Conservation (phyloP, 2,888 invertebrate genomes). For the Alloplasta piceator region DNA sequence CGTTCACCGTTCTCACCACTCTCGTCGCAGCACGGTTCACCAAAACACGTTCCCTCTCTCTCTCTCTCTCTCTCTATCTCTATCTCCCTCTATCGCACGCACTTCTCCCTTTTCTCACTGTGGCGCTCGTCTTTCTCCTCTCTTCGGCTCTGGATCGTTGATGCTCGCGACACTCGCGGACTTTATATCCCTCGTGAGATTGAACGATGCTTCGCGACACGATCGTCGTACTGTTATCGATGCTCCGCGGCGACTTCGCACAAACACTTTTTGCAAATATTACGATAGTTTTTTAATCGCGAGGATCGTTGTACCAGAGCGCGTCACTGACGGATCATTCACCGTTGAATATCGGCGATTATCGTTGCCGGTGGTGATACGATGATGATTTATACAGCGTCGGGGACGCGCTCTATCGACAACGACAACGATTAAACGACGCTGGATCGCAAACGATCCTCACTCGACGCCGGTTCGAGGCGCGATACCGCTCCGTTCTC, state of each 20-base stretch:
- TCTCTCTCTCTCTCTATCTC: no score
- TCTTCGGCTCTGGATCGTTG: not conserved
- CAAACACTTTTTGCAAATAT: no score
- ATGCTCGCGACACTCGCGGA: not conserved
- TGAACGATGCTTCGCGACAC: no score
- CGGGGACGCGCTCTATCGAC: no score
- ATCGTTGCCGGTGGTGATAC: not conserved
- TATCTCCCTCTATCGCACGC: no score
- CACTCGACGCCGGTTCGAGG: conserved; percentile 66
- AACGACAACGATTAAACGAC: conserved; percentile 14
- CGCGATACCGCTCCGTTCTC: conserved; percentile 57
- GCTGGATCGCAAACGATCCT: conserved; percentile 54
- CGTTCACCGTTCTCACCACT: conserved; percentile 44
- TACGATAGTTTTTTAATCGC: no score
- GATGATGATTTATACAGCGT: no score
- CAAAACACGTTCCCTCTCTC: not conserved
- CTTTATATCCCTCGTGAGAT: no score
- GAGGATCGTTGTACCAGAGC: not conserved
- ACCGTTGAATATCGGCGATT: conserved; percentile 38
- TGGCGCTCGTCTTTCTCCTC: not conserved
- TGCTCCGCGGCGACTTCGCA: no score
- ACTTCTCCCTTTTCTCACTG: not conserved
- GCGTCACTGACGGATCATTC: conserved; percentile 33
- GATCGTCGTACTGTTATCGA: no score
- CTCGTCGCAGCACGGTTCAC: conserved; percentile 39